Conservation (phyloP, 2,797 vertebrate species). For the Anolis apletophallus region DNA sequence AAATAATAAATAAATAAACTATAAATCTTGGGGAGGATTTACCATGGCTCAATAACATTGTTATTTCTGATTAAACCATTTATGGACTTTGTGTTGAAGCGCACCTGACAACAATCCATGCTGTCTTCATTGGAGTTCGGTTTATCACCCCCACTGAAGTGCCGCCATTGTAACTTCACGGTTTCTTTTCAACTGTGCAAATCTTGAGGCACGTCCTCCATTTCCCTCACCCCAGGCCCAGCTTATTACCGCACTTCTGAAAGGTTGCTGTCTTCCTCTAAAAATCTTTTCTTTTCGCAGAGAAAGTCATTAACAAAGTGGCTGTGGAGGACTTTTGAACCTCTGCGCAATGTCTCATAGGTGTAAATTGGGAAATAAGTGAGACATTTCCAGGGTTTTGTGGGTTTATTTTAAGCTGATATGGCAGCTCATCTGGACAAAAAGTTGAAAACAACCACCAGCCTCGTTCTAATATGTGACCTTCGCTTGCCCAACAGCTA, state of each 20-base stretch:
- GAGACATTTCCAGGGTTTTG: background rate
- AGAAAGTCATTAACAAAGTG: slow-evolving; percentile 28
- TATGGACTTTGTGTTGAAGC: no score
- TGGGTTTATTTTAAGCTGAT: slow-evolving; percentile 8
- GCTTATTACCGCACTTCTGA: background rate
- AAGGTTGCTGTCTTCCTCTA: slow-evolving; percentile 4
- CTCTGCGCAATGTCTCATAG: slow-evolving; percentile 32
- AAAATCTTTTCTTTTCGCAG: slow-evolving; percentile 16
- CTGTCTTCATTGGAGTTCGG: no score
- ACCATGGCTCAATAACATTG: no score
- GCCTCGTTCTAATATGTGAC: background rate
- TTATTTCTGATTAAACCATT: no score
- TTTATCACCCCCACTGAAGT: background rate
- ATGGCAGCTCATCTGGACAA: background rate
- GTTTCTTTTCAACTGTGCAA: background rate
- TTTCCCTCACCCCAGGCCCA: slow-evolving; percentile 14
- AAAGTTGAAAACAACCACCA: slow-evolving; percentile 6
- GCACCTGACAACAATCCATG: no score
- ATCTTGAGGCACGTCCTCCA: background rate
- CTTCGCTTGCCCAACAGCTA: background rate
- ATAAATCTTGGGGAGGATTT: no score
- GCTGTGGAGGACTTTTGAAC: background rate
- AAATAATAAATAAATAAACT: no score
- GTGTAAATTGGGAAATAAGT: slow-evolving; percentile 26
- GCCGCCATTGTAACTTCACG: background rate